Evolutionary conservation across 2,888 invertebrate genomes (phyloP), one percentile per base, ranked within the genome.

Genomic region (Drosophila phalerata): DNA sequence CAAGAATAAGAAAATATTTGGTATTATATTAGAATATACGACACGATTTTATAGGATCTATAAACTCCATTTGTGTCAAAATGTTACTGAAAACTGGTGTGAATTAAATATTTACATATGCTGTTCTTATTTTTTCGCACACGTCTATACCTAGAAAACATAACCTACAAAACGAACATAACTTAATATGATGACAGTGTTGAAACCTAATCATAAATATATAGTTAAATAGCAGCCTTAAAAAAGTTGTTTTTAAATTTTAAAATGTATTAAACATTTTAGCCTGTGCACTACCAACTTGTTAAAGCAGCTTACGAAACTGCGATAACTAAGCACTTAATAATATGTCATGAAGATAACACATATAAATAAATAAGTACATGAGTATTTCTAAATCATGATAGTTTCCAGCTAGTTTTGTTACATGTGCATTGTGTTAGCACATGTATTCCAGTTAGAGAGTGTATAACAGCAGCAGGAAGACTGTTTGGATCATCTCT

Each of bases 401-500:
- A 5, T 5, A 19, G 22, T 22, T 42, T 6, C 8, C 8, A 22
- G 2, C 8, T 22, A n/a, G n/a, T n/a, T 0, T 11, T 34, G 9
- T 49, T 45, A 15, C 32, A 49, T 8, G 34, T 32, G 9, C n/a
- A 15, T n/a, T 22, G 15, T 9, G 11, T 10, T 8, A 47, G 25
- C 13, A 2, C 0, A 28, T 37, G 9, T 47, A 25, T 5, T 10
- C 15, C 9, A 22, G 13, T 28, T 4, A 11, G 9, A 15, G 10
- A 57, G 57, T 37, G 38, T 57, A 48, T 37, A 17, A 13, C 43
- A 48, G 17, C 32, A 32, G 30, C 43, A 45, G 17, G 10, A 52
- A 61, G 52, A 61, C 52, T 63, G 49, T 34, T 5, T 3, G n/a
- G 25, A 64, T 40, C 53, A 55, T 38, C 22, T 30, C 22, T 60